Conservation (phyloP, 2,113 vertebrate genomes). For the Periophthalmus modestus region DNA sequence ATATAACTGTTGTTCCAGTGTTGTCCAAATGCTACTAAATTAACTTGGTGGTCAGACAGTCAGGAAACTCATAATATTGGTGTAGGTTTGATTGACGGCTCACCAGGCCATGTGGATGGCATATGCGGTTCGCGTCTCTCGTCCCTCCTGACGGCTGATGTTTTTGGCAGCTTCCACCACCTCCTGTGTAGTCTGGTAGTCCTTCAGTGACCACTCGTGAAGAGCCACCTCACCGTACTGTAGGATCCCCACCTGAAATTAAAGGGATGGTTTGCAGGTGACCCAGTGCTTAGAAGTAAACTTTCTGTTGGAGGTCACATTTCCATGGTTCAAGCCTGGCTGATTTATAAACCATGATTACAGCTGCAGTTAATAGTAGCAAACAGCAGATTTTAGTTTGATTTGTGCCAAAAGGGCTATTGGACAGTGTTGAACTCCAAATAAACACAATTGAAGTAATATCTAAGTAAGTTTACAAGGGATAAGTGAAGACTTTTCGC, state of each 20-base stretch:
- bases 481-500: not conserved
- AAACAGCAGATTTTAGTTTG: not conserved
- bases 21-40: not conserved
- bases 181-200: slow-evolving; percentile 83
- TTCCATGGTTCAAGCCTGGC: not conserved
- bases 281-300: not conserved
- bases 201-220: slow-evolving; percentile 89
- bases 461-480: not conserved
- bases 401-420: too few species aligned
- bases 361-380: too few species aligned
- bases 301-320: not conserved
- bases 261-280: not conserved
- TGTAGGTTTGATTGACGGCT: slow-evolving; percentile 38
- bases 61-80: slow-evolving; percentile 2
- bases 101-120: slow-evolving; percentile 90
- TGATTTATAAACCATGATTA: not conserved
- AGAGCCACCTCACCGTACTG: slow-evolving; percentile 89
- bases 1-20: not conserved
- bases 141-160: slow-evolving; percentile 91
- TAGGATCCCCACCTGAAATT: slow-evolving; percentile 87
- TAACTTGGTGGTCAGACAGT: not conserved
- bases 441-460: not conserved
- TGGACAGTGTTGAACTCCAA: not conserved
- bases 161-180: slow-evolving; percentile 90
- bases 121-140: slow-evolving; percentile 89